Evolutionary conservation across 2,888 invertebrate species (phyloP), one percentile per base, ranked within the genome.

Genomic region (Epirrhoe tristata): DNA sequence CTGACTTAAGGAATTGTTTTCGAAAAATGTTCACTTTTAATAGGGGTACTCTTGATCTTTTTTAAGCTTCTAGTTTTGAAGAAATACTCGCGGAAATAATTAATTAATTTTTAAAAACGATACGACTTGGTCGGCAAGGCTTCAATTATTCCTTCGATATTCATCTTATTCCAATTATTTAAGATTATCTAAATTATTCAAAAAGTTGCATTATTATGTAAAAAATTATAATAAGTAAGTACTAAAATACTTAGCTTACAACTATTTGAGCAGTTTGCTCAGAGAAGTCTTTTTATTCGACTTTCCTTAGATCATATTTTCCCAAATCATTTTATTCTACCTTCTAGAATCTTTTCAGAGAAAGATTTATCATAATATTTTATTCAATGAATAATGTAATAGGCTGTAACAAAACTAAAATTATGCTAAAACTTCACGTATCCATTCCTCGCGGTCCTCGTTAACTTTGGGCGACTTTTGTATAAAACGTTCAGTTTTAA

Each of bases 1-100:
- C 78, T 77, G 80, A 79, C 75, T 79, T 76, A 71, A 77, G 72
- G 79, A 78, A 82, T 85, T 84, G 86, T 86, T 83, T 82, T 79
- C 79, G 80, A 86, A 87, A 88, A 74, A 70, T 60, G 56, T 52
- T 68, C 48, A 16, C 34, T 66, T 43, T 62, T 53, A 58, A 67
- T 53, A 32, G 46, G n/a, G 16, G 51, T 31, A 32, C 46, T 32
- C 6, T 34, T 53, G 46, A 32, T 48, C 57, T 14, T n/a, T 0
- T 39, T 12, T 8, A 6, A 10, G 3, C 39, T 4, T 0, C 12
- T 12, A 3, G 1, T 43, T 43, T 43, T 5, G 12, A 12, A 43
- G 12, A 12, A 12, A 43, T 10, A 43, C 12, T 43, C 7, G 10
- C 8, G 3, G 3, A 12, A 43, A 43, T 12, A 12, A 12, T 43